A percentile compares a stretch with the other conserved stretches of the same genome.
These are phyloP conservation scores for Ivindomyrus marchei DNA, from an alignment of 2,113 vertebrate species.

Conservation along the genomic window DNA sequence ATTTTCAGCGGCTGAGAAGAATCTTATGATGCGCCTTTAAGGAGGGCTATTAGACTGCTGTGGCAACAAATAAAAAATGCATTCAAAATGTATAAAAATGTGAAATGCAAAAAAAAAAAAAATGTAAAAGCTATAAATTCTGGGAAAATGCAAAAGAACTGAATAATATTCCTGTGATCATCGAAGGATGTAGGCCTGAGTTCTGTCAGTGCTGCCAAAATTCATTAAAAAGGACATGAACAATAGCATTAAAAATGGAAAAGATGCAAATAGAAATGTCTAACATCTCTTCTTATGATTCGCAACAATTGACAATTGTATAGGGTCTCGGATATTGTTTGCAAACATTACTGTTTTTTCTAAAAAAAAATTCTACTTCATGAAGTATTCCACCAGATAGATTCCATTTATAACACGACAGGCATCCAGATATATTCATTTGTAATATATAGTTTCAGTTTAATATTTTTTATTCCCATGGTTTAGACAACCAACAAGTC, in stretches of 20 bases:
- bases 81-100: background rate
- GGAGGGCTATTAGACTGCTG: background rate
- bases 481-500: background rate
- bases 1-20: background rate
- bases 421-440: background rate
- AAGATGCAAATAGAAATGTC: background rate
- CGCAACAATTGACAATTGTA: background rate
- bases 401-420: background rate
- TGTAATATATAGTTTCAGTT: background rate
- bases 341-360: background rate
- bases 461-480: background rate
- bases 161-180: background rate
- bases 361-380: background rate
- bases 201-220: background rate
- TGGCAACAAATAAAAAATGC: background rate
- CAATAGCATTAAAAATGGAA: background rate
- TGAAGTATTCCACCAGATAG: background rate
- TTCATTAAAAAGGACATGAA: background rate
- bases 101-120: background rate
- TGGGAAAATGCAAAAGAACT: background rate
- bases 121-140: background rate
- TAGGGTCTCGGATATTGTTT: background rate
- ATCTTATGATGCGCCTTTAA: background rate
- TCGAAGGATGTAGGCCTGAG: background rate
- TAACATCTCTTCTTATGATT: background rate